phyloP scores from a whole-genome alignment of 2,888 invertebrate genomes.

The Tachina grossa region DNA sequence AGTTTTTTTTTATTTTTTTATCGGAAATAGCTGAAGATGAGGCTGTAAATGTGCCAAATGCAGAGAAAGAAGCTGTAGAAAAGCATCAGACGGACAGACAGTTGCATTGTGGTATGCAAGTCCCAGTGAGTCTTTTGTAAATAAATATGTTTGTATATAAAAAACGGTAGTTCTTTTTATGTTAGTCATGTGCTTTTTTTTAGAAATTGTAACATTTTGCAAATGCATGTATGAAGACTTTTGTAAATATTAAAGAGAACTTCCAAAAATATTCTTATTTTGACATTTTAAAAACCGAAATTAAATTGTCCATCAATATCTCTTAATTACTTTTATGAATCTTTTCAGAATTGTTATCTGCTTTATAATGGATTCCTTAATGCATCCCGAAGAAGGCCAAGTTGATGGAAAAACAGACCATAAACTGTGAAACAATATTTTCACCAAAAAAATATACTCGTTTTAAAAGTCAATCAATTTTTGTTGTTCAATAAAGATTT shows the following conservation, averaged over 20 bases:
- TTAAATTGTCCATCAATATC: too few relatives aligned
- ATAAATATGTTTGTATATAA: background rate
- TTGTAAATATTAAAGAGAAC: too few relatives aligned
- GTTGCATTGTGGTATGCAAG: background rate
- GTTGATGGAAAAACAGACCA: too few relatives aligned
- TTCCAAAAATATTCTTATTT: too few relatives aligned
- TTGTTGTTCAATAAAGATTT: slow-evolving; percentile 15
- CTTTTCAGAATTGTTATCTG: too few relatives aligned
- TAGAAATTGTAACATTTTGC: background rate
- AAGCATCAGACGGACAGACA: background rate
- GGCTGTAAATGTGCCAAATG: slow-evolving; percentile 12
- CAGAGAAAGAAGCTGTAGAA: slow-evolving; percentile 22
- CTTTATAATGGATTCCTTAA: too few relatives aligned
- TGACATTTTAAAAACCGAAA: too few relatives aligned
- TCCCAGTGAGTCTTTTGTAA: slow-evolving; percentile 25
- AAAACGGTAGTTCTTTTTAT: background rate
- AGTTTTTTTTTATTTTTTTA: slow-evolving; percentile 23
- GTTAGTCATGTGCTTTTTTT: background rate
- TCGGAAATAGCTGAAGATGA: slow-evolving; percentile 11
- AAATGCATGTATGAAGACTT: too few relatives aligned
- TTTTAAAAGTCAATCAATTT: background rate
- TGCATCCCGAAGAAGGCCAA: too few relatives aligned
- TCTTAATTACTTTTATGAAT: too few relatives aligned
- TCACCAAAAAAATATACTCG: background rate
- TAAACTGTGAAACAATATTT: too few relatives aligned